A percentile compares a stretch with the other conserved stretches of the same genome.
phyloP scores from a whole-genome alignment of 2,797 vertebrate genomes.

The Heterohyrax brucei region DNA sequence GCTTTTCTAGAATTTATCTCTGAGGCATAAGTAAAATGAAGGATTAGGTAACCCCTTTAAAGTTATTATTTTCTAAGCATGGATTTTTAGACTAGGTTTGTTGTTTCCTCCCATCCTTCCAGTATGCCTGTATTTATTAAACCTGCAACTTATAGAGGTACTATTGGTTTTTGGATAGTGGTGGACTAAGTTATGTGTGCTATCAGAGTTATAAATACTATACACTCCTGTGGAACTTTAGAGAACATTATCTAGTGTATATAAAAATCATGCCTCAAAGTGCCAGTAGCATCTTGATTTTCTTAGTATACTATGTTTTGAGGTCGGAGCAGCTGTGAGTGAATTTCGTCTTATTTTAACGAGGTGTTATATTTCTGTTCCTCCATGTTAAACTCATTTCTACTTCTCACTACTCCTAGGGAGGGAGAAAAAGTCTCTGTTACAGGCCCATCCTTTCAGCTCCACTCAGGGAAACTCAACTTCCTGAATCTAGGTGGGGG shows the following conservation, averaged over 20 bases:
- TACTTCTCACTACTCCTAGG: neutral
- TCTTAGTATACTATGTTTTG: neutral
- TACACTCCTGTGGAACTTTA: neutral
- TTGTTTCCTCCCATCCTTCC: neutral
- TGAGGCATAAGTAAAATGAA: neutral
- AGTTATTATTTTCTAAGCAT: neutral
- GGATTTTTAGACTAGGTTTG: neutral
- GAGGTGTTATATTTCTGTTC: constrained; percentile 3
- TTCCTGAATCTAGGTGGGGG: neutral
- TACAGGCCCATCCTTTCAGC: neutral
- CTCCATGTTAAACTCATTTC: neutral
- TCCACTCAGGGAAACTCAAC: neutral
- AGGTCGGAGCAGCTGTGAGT: neutral
- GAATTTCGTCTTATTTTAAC: constrained; percentile 51
- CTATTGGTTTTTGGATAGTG: neutral
- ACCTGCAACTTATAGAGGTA: neutral
- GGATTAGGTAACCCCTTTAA: neutral
- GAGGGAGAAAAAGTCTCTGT: neutral
- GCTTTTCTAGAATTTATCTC: constrained; percentile 38
- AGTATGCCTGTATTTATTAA: neutral
- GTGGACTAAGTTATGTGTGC: neutral
- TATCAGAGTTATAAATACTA: neutral
- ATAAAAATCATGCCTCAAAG: constrained; percentile 11
- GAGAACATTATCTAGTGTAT: neutral
- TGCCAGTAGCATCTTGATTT: constrained; percentile 25